A percentile compares a stretch with the other conserved stretches of the same genome.
These are phyloP conservation scores for Thymelicus lineola DNA, from an alignment of 2,888 invertebrate species.

Conservation along the genomic window DNA sequence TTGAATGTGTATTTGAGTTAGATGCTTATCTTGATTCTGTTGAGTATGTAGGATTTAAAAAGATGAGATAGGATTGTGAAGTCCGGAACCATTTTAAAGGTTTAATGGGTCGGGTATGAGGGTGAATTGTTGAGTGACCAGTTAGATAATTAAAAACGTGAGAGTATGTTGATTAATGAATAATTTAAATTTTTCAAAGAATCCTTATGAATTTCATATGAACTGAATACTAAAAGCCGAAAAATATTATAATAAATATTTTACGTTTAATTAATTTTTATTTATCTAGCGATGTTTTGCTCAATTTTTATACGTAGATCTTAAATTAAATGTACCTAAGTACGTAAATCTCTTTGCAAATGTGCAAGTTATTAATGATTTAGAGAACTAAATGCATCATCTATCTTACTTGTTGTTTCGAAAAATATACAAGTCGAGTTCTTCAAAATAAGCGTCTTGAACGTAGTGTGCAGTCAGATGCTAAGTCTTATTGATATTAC, in stretches of 20 bases:
- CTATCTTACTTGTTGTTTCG: no score
- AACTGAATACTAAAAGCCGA: not conserved
- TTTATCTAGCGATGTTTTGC: no score
- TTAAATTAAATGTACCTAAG: no score
- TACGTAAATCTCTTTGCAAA: no score
- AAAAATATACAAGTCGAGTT: no score
- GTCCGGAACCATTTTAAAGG: conserved; percentile 32
- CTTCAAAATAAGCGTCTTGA: no score
- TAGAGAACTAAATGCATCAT: no score
- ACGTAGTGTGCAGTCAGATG: no score
- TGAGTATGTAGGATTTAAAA: conserved; percentile 30
- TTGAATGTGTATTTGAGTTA: conserved; percentile 10
- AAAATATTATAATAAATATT: not conserved
- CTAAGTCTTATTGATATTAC: no score
- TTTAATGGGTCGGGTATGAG: conserved; percentile 51
- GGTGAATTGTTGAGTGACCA: conserved; percentile 68
- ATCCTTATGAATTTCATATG: not conserved
- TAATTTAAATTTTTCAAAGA: conserved; percentile 4
- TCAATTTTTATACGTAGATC: no score
- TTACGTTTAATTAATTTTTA: no score
- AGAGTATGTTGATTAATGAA: conserved; percentile 37
- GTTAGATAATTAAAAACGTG: conserved; percentile 47
- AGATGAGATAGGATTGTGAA: conserved; percentile 35
- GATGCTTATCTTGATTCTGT: conserved; percentile 31
- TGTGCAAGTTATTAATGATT: no score